Base-by-base conservation (phyloP, 2,888 invertebrate species). In the Merodon equestris region DNA sequence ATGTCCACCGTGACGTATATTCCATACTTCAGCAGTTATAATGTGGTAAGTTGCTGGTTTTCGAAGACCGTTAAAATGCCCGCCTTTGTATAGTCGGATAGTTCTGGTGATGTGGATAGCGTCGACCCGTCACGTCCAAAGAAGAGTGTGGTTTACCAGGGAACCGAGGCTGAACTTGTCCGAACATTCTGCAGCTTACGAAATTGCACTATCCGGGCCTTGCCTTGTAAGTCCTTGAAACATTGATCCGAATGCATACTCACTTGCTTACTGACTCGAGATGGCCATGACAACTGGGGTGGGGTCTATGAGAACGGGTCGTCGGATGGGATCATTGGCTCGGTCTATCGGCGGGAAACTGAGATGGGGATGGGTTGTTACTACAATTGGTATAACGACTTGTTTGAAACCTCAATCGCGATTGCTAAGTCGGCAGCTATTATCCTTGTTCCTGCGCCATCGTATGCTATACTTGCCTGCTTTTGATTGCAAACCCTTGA, bases 1-100 rank as follows among this genome's bases (percentile, higher is more conserved):
- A 83, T 87, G 82, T 86, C 88, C 82, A 84, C 88, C 58, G 79
- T 87, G 83, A 87, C 87, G 83, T 88, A 88, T 85, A 84, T 86
- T 70, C 88, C 88, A 82, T 88, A 88, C 83, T 85, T 86, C 82
- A 84, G 86, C 84, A 86, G 85, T 86, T 84, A 86, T 85, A 86
- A 85, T 85, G 87, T 86, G 87, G 87, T 87, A 86, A 87, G 87
- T 86, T n/a, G n/a, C n/a, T n/a, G n/a, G n/a, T n/a, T n/a, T n/a
- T n/a, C n/a, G n/a, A n/a, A n/a, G n/a, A n/a, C n/a, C n/a, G n/a
- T n/a, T n/a, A n/a, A n/a, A n/a, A n/a, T n/a, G n/a, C n/a, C n/a
- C n/a, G n/a, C n/a, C 27, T 10, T 57, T 5, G 5, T 3, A 7
- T 40, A 40, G 40, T 2, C 40, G 1, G 10, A 87, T 19, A 85